Base-by-base conservation (phyloP, 1,140 invertebrate genomes). In the Stenopsyche tienmushanensis region DNA sequence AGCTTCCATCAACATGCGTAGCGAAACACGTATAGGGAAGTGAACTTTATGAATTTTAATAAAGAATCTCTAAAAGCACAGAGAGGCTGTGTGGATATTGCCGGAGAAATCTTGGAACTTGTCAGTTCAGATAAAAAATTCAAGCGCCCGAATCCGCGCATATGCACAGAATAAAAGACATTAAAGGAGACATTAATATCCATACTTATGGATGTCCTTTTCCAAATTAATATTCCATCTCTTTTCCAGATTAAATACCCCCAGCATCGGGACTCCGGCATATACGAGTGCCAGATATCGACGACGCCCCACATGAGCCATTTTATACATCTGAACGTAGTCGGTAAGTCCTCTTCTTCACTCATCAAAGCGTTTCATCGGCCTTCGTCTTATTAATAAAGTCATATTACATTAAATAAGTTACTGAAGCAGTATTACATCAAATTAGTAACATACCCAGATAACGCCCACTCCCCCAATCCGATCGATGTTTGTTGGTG, bases 241-340 rank as follows among this genome's bases (percentile, higher is more conserved):
- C 76, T 76, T 72, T 79, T 79, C 26, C 82, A 85, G 79, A 91
- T 94, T 75, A 91, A 91, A 75, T 93, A 91, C 75, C 89, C 91
- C 0, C 88, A 91, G 74, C 85, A 89, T 71, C 83, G 88, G 60
- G 91, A 94, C 75, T 88, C 88, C 5, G 85, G 90, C 13, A 88
- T 91, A 65, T 94, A 94, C 76, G 92, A 94, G 80, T 96, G 92
- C 78, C 92, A 95, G 80, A 88, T 96, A 71, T 92, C 89, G 65
- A 94, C 92, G 25, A 92, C 90, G 7, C 91, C 91, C n/a, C 91
- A 92, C 71, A 91, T 91, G 84, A 91, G 90, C 74, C 90, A 92
- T 76, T 92, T 90, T 73, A 88, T 94, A 73, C 88, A 91, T 78
- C 84, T 94, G 69, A 88, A 88, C 72, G 90, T 94, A 62, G 89